Base-by-base conservation (phyloP, 2,888 invertebrate genomes). In the Pelosia muscerda region DNA sequence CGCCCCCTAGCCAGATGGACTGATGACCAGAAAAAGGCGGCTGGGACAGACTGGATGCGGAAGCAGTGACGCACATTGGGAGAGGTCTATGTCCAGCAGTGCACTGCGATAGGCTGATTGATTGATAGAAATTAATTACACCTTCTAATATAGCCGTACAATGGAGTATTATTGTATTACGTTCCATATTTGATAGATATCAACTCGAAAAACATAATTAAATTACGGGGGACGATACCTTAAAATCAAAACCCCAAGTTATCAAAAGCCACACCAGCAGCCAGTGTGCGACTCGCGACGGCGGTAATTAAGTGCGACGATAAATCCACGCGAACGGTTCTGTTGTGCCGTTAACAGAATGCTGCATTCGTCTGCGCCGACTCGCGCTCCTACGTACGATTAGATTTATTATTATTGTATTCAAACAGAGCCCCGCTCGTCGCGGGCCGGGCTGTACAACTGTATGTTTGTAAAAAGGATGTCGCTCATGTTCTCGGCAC, bases 221-320 rank as follows among this genome's bases (percentile, higher is more conserved):
- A 42, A n/a, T n/a, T 6, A 6, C 4, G 5, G 6, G 5, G 6
- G 6, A 19, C 1, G 42, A 42, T 6, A 42, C 15, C 19, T 42
- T 11, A 42, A 19, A 42, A 42, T 42, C 42, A 42, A 42, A 42
- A 0, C 42, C 6, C 6, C 2, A 19, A 19, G 42, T 42, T 11
- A 19, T 42, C 19, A 6, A 42, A 6, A 42, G 42, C 42, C 5
- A 1, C 19, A 15, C 5, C 38, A 3, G 15, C 3, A 1, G 15
- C 42, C 42, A 42, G 19, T 42, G 42, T 42, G 23, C 59, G 23
- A 54, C 54, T 68, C 38, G 58, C 71, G 75, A 67, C 76, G 64
- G 49, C 67, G 65, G 76, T 80, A 84, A 84, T 84, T 82, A 85
- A 85, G 79, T 72, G 75, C 67, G 68, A 68, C 72, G 68, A 83